Conservation (phyloP, 1,140 invertebrate genomes). For the Orchesella cincta region DNA sequence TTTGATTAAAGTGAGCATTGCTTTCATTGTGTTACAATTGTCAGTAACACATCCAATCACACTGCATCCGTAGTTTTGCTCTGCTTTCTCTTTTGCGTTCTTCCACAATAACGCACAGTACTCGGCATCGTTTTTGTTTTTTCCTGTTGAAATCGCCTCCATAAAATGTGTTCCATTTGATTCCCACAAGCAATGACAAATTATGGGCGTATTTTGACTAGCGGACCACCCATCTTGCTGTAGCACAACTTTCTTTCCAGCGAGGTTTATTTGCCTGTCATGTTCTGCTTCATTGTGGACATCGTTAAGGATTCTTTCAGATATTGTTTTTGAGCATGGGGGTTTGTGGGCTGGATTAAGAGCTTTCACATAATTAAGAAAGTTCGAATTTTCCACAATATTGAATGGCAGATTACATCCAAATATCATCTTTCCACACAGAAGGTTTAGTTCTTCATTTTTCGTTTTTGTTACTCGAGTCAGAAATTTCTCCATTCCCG, state of each 20-base stretch:
- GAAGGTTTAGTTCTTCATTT: not conserved
- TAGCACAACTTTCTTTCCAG: not conserved
- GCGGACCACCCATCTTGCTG: conserved; percentile 1
- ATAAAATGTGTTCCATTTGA: not conserved
- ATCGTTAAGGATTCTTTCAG: not conserved
- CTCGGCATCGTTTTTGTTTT: not conserved
- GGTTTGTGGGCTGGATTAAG: conserved; percentile 27
- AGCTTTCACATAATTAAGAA: not conserved
- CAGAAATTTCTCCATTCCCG: too few relatives aligned
- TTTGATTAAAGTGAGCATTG: not conserved
- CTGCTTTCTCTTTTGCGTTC: not conserved
- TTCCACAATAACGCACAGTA: not conserved
- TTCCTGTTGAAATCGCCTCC: not conserved
- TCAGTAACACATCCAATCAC: not conserved
- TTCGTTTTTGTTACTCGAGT: not conserved
- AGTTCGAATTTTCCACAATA: not conserved
- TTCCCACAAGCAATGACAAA: not conserved
- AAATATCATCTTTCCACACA: conserved; percentile 13
- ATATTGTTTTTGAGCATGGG: not conserved
- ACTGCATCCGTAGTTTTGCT: not conserved
- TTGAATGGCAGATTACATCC: conserved; percentile 28
- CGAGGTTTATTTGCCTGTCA: not conserved
- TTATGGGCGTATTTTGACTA: not conserved
- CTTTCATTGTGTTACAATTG: conserved; percentile 27
- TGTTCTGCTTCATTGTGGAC: not conserved